Evolutionary conservation across 1,140 invertebrate genomes (phyloP).

Genomic region (Drosophila pandora): DNA sequence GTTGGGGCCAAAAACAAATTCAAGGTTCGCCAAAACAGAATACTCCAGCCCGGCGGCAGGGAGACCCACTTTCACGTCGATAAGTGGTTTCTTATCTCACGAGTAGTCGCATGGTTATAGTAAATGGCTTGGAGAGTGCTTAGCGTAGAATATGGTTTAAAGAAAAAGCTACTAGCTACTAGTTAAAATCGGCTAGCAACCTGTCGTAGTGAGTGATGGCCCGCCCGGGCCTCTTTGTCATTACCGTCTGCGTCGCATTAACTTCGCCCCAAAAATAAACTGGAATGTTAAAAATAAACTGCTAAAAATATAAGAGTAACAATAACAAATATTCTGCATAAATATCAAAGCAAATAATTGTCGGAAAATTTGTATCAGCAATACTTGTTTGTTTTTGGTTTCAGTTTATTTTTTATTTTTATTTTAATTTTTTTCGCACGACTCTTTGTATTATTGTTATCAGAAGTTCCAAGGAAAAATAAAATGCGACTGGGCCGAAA

Average conservation of each 20-base stretch:
- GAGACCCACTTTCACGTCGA: conserved; percentile 38
- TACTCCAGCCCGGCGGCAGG: neutral
- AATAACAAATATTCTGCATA: conserved; percentile 53
- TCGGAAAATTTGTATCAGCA: conserved; percentile 47
- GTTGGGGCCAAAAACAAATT: conserved; percentile 3
- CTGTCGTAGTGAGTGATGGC: conserved; percentile 21
- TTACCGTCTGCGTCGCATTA: conserved; percentile 46
- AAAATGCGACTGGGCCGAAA: conserved; percentile 23
- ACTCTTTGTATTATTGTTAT: conserved; percentile 38
- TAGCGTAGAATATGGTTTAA: conserved; percentile 9
- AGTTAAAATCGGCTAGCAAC: conserved; percentile 2
- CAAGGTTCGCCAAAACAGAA: conserved; percentile 21
- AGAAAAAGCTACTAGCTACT: neutral
- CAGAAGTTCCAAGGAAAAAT: conserved; percentile 67
- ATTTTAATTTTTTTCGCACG: conserved; percentile 40
- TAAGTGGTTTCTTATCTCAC: neutral
- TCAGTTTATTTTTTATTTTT: conserved; percentile 29
- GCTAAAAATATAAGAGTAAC: conserved; percentile 43
- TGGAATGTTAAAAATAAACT: conserved; percentile 54
- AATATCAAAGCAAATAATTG: conserved; percentile 51
- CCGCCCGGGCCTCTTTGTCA: conserved; percentile 10
- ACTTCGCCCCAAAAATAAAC: conserved; percentile 44
- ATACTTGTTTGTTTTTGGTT: conserved; percentile 15
- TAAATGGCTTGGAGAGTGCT: conserved; percentile 18
- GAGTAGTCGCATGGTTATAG: conserved; percentile 4